Evolutionary conservation across 1,140 invertebrate genomes (phyloP).

Genomic region (Diorhabda carinulata): DNA sequence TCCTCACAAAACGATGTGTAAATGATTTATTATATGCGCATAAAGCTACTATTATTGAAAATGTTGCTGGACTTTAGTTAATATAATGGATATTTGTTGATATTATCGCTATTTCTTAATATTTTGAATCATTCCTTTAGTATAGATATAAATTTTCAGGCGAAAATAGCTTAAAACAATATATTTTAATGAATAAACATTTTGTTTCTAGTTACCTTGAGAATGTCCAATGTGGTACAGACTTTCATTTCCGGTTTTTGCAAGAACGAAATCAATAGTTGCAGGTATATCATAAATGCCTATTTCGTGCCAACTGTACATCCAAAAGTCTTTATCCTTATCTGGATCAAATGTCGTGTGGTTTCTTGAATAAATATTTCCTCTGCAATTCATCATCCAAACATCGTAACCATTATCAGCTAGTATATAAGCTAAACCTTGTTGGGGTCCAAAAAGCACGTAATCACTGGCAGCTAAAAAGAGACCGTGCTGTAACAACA

Average conservation of each 20-base stretch:
- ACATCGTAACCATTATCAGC: slow-evolving; percentile 73
- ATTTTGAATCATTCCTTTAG: too few species aligned
- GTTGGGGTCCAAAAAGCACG: slow-evolving; percentile 59
- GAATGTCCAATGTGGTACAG: slow-evolving; percentile 54
- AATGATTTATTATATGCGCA: too few species aligned
- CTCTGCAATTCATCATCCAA: slow-evolving; percentile 67
- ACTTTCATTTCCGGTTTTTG: slow-evolving; percentile 51
- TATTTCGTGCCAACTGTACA: slow-evolving; percentile 66
- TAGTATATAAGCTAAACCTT: slow-evolving; percentile 61
- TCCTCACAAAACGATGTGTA: too few species aligned
- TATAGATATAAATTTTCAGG: too few species aligned
- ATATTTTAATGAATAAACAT: too few species aligned
- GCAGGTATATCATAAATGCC: slow-evolving; percentile 66
- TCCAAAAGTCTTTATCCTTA: slow-evolving; percentile 64
- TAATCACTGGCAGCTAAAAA: slow-evolving; percentile 63
- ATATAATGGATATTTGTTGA: too few species aligned
- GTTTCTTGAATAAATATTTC: slow-evolving; percentile 58
- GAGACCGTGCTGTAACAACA: slow-evolving; percentile 51
- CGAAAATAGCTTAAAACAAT: too few species aligned
- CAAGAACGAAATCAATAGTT: slow-evolving; percentile 62
- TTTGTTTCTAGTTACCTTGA: slow-evolving; percentile 49
- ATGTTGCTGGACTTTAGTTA: too few species aligned
- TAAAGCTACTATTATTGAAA: too few species aligned
- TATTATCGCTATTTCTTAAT: too few species aligned
- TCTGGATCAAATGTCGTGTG: slow-evolving; percentile 47